phyloP scores from a whole-genome alignment of 2,888 invertebrate genomes.

The Eupithecia subumbrata region DNA sequence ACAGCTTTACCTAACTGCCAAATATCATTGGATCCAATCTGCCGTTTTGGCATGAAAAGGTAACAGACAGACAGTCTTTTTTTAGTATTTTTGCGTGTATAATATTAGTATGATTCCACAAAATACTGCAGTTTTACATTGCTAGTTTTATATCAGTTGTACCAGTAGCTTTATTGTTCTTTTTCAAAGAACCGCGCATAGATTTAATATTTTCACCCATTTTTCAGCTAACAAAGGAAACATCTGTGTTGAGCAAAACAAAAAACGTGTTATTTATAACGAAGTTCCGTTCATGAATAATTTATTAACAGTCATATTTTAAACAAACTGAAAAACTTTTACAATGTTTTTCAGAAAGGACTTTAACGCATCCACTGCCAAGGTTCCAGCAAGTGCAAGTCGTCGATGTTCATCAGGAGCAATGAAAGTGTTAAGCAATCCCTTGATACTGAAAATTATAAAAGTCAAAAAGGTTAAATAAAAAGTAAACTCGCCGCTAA shows the following conservation, averaged over 20 bases:
- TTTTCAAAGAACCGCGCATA: not conserved
- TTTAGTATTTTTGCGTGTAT: too few relatives aligned
- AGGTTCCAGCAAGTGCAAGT: too few relatives aligned
- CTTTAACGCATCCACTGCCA: not conserved
- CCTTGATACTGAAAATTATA: too few relatives aligned
- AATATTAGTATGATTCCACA: too few relatives aligned
- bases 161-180: not conserved
- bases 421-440: too few relatives aligned
- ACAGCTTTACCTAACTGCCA: too few relatives aligned
- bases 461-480: too few relatives aligned
- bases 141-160: not conserved
- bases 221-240: conserved; percentile 1
- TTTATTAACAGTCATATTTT: not conserved
- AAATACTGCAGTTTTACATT: not conserved
- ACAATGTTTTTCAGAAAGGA: not conserved
- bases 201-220: not conserved
- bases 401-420: too few relatives aligned
- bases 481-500: too few relatives aligned
- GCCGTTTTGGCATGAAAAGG: too few relatives aligned
- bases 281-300: conserved; percentile 1
- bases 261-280: conserved; percentile 7
- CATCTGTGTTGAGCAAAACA: conserved; percentile 8
- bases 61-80: too few relatives aligned
- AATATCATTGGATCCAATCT: too few relatives aligned
- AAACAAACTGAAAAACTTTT: not conserved